Evolutionary conservation across 2,888 invertebrate genomes (phyloP).

Genomic region (Thymelicus sylvestris): DNA sequence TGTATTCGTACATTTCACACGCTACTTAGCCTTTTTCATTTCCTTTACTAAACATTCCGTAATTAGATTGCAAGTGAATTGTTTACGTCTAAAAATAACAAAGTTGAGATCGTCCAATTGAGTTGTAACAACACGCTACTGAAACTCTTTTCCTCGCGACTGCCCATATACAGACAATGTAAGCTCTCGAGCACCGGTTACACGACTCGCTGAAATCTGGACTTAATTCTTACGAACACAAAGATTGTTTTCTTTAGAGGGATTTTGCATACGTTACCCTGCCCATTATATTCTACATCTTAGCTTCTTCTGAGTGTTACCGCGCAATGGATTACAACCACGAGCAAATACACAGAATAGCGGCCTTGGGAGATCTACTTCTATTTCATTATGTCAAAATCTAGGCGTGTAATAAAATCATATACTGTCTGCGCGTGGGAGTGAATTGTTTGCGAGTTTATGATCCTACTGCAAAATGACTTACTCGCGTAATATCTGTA

Average conservation of each 20-base stretch:
- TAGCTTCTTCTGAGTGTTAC: conserved; percentile 48
- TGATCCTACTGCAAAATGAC: conserved; percentile 25
- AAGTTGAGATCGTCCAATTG: conserved; percentile 6
- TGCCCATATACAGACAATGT: conserved; percentile 48
- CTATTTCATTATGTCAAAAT: conserved; percentile 47
- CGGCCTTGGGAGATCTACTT: conserved; percentile 42
- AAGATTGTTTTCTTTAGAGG: conserved; percentile 15
- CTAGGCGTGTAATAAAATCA: conserved; percentile 44
- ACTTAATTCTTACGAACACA: conserved; percentile 20
- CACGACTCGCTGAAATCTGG: conserved; percentile 16
- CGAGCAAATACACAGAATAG: conserved; percentile 43
- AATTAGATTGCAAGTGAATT: conserved; percentile 6
- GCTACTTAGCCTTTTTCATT: not conserved
- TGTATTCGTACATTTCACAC: not conserved
- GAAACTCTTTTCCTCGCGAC: conserved; percentile 39
- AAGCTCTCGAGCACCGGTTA: conserved; percentile 42
- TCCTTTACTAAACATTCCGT: conserved; percentile 10
- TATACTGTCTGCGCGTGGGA: conserved; percentile 42
- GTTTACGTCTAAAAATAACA: conserved; percentile 16
- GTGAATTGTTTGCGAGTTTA: conserved; percentile 41
- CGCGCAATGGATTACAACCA: conserved; percentile 47
- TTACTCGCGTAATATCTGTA: conserved; percentile 24
- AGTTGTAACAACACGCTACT: conserved; percentile 10
- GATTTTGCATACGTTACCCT: conserved; percentile 38
- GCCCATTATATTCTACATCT: conserved; percentile 44